These are phyloP conservation scores for Lasioglossum lativentre DNA, from an alignment of 2,888 invertebrate species.

Conservation along the genomic window DNA sequence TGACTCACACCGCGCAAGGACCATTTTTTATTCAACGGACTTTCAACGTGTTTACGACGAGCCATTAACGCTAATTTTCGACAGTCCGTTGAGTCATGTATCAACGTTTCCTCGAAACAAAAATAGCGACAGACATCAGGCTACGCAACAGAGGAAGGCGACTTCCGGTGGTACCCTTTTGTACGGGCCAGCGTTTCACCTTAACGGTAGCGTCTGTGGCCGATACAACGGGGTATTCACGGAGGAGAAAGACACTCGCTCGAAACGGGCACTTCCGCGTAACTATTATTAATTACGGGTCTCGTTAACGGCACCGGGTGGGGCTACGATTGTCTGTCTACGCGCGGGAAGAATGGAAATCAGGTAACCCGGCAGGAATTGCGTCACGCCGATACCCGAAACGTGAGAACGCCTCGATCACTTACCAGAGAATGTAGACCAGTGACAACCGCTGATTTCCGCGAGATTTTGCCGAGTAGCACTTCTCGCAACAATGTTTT, in stretches of 20 bases:
- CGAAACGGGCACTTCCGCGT: slow-evolving; percentile 54
- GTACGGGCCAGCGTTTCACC: slow-evolving; percentile 29
- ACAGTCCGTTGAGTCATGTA: not conserved
- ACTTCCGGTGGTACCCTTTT: slow-evolving; percentile 51
- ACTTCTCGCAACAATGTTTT: not conserved
- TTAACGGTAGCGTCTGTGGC: slow-evolving; percentile 34
- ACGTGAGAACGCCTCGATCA: slow-evolving; percentile 53
- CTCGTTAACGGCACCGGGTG: slow-evolving; percentile 61
- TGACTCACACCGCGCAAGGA: not conserved
- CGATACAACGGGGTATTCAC: slow-evolving; percentile 4
- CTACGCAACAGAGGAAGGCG: slow-evolving; percentile 26
- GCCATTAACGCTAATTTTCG: not conserved
- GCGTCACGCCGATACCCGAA: slow-evolving; percentile 52
- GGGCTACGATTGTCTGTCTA: slow-evolving; percentile 46
- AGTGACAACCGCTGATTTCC: slow-evolving; percentile 7
- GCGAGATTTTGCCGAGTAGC: not conserved
- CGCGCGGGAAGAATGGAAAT: slow-evolving; percentile 54
- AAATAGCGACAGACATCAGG: not conserved
- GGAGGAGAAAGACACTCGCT: slow-evolving; percentile 39
- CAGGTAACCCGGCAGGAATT: slow-evolving; percentile 43
- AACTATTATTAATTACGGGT: slow-evolving; percentile 61
- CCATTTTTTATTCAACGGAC: not conserved
- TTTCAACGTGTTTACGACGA: not conserved
- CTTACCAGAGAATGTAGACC: not conserved
- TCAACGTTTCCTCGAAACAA: not conserved